phyloP scores from a whole-genome alignment of 2,797 vertebrate genomes.

The Mormyrops attenuatus region DNA sequence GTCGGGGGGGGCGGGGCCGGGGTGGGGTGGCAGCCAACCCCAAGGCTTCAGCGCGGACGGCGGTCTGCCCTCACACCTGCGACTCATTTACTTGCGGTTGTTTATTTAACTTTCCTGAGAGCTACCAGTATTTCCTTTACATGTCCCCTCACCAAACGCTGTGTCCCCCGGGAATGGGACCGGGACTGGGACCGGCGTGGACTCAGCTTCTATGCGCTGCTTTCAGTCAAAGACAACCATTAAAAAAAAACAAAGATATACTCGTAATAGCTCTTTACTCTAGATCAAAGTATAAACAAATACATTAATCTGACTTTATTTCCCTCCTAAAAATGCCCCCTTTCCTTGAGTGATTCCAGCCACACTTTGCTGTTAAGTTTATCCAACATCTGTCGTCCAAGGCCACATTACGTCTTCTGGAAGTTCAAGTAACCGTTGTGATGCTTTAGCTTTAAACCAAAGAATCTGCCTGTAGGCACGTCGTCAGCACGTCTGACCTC shows the following conservation, averaged over 20 bases:
- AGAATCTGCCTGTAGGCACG: neutral
- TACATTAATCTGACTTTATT: slow-evolving; percentile 36
- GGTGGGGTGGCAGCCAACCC: slow-evolving; percentile 45
- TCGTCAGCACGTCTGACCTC: neutral
- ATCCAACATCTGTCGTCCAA: neutral
- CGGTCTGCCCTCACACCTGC: slow-evolving; percentile 63
- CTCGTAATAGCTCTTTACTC: slow-evolving; percentile 24
- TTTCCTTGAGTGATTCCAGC: slow-evolving; percentile 18
- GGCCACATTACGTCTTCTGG: neutral
- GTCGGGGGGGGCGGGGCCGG: slow-evolving; percentile 30
- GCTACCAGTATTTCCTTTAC: slow-evolving; percentile 69
- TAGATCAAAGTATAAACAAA: slow-evolving; percentile 48
- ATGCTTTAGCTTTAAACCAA: neutral
- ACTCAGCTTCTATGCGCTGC: slow-evolving; percentile 43
- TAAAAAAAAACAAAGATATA: neutral
- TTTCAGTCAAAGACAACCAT: slow-evolving; percentile 53
- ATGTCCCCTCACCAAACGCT: slow-evolving; percentile 46
- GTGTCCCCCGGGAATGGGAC: slow-evolving; percentile 44
- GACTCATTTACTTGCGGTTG: slow-evolving; percentile 69
- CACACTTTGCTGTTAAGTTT: neutral
- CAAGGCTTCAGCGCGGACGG: slow-evolving; percentile 51
- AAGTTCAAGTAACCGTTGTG: neutral
- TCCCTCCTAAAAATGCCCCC: slow-evolving; percentile 36
- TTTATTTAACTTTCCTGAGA: slow-evolving; percentile 70
- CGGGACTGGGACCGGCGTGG: slow-evolving; percentile 40